Evolutionary conservation across 2,888 invertebrate species (phyloP).

Genomic region (Phyllotreta striolata): DNA sequence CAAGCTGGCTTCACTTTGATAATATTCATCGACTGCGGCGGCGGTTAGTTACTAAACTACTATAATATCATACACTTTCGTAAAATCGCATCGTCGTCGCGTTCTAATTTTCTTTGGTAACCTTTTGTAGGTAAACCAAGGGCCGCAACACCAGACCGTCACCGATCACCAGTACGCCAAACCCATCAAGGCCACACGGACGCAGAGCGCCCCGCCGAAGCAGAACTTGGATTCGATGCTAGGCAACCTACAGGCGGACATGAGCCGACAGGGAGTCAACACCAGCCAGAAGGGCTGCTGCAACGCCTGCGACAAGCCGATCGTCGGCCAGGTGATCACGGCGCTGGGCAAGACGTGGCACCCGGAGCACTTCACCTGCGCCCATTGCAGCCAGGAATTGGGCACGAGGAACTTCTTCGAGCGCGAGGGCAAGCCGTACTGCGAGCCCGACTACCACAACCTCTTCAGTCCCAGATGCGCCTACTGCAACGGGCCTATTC

Average conservation of each 20-base stretch:
- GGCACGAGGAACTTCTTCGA: slow-evolving; percentile 99
- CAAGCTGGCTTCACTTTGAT: slow-evolving; percentile 42
- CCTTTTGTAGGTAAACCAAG: slow-evolving; percentile 67
- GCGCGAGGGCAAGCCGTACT: slow-evolving; percentile 95
- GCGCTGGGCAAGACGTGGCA: slow-evolving; percentile 99
- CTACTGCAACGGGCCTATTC: slow-evolving; percentile 97
- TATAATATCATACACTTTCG: too few relatives aligned
- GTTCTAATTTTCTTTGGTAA: slow-evolving; percentile 1
- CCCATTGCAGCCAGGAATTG: slow-evolving; percentile 95
- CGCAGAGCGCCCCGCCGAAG: slow-evolving; percentile 54
- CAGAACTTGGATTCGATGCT: slow-evolving; percentile 79
- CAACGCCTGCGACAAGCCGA: slow-evolving; percentile 98
- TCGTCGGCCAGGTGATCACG: slow-evolving; percentile 98
- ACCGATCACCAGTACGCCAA: slow-evolving; percentile 76
- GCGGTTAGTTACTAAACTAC: slow-evolving; percentile 37
- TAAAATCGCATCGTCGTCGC: too few relatives aligned
- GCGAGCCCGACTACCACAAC: slow-evolving; percentile 98
- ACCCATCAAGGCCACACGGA: slow-evolving; percentile 64
- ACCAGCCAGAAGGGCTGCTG: slow-evolving; percentile 99
- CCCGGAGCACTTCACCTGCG: slow-evolving; percentile 98
- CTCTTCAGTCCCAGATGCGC: slow-evolving; percentile 98
- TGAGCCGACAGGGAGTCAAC: slow-evolving; percentile 98
- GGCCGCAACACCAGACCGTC: slow-evolving; percentile 71
- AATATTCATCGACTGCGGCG: slow-evolving; percentile 30
- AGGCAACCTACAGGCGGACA: slow-evolving; percentile 93